These are phyloP conservation scores for Heterodera schachtii DNA, from an alignment of 1,140 invertebrate genomes.

Conservation along the genomic window DNA sequence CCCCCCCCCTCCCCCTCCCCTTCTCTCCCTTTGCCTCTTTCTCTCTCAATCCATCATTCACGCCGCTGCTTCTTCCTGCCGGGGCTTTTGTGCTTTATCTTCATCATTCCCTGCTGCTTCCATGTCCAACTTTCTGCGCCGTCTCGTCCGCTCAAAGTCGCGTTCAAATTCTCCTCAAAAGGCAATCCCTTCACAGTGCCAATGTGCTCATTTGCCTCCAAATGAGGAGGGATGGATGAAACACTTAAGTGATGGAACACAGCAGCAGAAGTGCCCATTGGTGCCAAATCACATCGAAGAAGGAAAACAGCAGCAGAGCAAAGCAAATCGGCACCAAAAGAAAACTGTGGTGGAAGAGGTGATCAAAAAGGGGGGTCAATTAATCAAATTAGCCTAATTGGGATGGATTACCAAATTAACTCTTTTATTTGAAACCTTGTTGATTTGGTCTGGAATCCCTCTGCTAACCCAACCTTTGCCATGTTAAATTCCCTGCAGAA, in stretches of 20 bases:
- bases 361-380: neutral
- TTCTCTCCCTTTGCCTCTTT: neutral
- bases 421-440: neutral
- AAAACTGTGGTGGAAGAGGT: neutral
- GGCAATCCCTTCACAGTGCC: neutral
- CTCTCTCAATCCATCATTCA: neutral
- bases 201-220: neutral
- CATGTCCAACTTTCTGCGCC: constrained; percentile 47
- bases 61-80: neutral
- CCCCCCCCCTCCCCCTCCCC: too few relatives aligned
- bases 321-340: neutral
- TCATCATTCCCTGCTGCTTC: neutral
- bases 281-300: neutral
- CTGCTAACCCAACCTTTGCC: neutral
- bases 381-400: neutral
- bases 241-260: neutral
- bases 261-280: neutral
- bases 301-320: neutral
- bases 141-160: constrained; percentile 45
- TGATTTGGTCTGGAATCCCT: neutral
- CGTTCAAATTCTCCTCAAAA: constrained; percentile 49
- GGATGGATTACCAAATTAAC: too few relatives aligned
- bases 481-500: neutral
- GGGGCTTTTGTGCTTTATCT: constrained; percentile 7
- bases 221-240: neutral